phyloP scores from a whole-genome alignment of 2,113 vertebrate genomes.

The Pteronura brasiliensis region DNA sequence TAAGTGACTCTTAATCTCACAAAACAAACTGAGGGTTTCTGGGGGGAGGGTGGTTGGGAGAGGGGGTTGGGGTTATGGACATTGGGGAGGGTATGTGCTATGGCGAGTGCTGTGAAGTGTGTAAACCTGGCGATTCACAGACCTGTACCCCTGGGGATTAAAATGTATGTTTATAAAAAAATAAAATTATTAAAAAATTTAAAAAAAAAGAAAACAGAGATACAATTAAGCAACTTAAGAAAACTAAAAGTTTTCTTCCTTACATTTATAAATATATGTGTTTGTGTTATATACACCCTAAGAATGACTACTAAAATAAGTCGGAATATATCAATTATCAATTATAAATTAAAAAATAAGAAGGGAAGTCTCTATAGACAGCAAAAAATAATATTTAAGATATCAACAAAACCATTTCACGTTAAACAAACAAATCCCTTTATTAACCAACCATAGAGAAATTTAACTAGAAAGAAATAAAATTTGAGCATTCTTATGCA shows the following conservation, averaged over 20 bases:
- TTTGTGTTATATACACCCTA: background rate
- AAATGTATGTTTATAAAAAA: too few species aligned
- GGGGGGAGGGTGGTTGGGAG: too few species aligned
- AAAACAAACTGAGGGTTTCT: too few species aligned
- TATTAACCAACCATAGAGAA: background rate
- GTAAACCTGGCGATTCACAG: too few species aligned
- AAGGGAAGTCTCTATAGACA: background rate
- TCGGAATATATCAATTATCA: background rate
- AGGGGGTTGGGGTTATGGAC: too few species aligned
- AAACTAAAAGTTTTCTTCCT: background rate
- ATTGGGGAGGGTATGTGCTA: too few species aligned
- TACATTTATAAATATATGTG: background rate
- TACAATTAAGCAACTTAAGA: background rate
- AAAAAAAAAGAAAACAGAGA: background rate
- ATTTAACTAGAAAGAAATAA: background rate
- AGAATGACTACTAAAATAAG: background rate
- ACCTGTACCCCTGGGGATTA: too few species aligned
- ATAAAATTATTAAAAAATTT: too few species aligned
- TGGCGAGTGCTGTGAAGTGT: too few species aligned
- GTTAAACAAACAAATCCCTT: background rate
- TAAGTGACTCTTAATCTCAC: too few species aligned
- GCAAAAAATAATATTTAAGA: background rate
- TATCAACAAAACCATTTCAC: background rate
- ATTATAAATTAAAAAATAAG: background rate
- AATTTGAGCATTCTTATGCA: background rate